These are phyloP conservation scores for Ornithoptera priamus DNA, from an alignment of 2,888 invertebrate species.

Conservation along the genomic window DNA sequence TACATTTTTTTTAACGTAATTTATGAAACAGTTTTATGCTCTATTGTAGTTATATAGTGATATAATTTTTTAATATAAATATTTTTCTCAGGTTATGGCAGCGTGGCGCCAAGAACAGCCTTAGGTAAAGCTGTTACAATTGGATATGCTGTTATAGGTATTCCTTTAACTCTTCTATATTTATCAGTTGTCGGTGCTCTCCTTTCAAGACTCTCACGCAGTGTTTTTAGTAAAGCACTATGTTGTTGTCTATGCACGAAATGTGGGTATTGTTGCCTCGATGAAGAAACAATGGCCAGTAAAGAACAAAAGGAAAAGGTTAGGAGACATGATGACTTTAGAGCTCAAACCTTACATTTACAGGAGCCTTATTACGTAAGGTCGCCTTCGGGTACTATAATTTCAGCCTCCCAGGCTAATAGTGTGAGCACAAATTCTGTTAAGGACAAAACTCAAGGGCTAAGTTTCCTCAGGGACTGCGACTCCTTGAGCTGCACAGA, in stretches of 20 bases:
- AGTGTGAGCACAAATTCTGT: conserved; percentile 64
- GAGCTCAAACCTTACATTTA: conserved; percentile 80
- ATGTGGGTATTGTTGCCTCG: conserved; percentile 92
- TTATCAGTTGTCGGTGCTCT: conserved; percentile 92
- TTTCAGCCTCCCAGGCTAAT: conserved; percentile 76
- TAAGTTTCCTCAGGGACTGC: conserved; percentile 73
- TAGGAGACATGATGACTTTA: conserved; percentile 84
- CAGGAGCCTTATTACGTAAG: conserved; percentile 87
- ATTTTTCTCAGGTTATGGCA: conserved; percentile 90
- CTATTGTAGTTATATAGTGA: not conserved
- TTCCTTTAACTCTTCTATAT: conserved; percentile 92
- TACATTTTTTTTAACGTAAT: not conserved
- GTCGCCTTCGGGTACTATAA: conserved; percentile 76
- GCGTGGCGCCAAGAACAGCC: conserved; percentile 94
- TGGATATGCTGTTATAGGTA: conserved; percentile 92
- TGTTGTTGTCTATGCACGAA: conserved; percentile 94
- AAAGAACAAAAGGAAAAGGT: conserved; percentile 89
- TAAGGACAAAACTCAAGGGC: conserved; percentile 68
- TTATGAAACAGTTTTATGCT: not conserved
- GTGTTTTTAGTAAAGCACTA: conserved; percentile 89
- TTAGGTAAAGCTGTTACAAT: conserved; percentile 95
- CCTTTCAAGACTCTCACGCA: conserved; percentile 89
- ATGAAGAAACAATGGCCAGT: conserved; percentile 89
- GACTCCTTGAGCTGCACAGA: conserved; percentile 82
- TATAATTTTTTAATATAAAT: conserved; percentile 18